Conservation (phyloP, 1,140 invertebrate species). For the Megalonaias nervosa region DNA sequence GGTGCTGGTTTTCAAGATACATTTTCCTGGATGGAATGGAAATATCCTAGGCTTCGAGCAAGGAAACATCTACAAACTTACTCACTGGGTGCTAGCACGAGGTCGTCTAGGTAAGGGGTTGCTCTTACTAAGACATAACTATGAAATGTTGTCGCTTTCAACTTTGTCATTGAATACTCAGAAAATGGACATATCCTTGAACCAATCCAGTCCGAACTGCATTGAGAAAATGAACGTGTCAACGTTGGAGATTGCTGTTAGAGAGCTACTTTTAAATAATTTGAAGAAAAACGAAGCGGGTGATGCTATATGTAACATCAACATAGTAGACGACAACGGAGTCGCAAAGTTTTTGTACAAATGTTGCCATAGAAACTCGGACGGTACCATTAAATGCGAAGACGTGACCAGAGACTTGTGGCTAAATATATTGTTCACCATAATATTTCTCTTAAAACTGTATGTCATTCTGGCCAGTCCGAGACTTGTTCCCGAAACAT, state of each 20-base stretch:
- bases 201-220: background rate
- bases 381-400: background rate
- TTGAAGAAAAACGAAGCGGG: background rate
- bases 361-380: background rate
- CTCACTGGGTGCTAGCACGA: no score
- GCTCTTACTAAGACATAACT: no score
- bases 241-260: background rate
- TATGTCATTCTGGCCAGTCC: constrained; percentile 19
- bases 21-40: no score
- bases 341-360: background rate
- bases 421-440: constrained; percentile 1
- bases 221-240: background rate
- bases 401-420: background rate
- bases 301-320: constrained; percentile 11
- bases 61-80: no score
- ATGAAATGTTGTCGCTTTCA: no score
- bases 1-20: no score
- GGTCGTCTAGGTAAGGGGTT: no score
- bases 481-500: constrained; percentile 10
- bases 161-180: no score
- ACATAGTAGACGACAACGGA: constrained; percentile 1
- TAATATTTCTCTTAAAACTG: constrained; percentile 11
- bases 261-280: no score
- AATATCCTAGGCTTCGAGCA: no score
- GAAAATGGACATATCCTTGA: constrained; percentile 2